Evolutionary conservation across 2,888 invertebrate genomes (phyloP).

Genomic region (Prosopocoilus inquinatus): DNA sequence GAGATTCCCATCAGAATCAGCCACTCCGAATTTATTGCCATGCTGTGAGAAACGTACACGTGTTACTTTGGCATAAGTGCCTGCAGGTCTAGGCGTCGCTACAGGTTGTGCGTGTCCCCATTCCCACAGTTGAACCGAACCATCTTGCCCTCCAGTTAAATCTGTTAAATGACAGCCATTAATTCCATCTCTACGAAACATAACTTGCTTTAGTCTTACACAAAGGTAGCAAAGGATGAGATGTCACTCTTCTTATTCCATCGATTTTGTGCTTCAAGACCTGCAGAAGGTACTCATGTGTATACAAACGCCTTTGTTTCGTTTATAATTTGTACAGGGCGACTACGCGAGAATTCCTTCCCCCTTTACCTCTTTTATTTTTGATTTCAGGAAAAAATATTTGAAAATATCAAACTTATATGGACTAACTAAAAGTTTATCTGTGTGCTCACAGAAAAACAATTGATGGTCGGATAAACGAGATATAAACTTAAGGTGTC

Average conservation of each 20-base stretch:
- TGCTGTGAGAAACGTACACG: constrained; percentile 94
- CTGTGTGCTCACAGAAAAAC: too few species aligned
- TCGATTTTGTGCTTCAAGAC: constrained; percentile 91
- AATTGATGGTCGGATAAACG: too few species aligned
- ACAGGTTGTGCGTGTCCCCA: constrained; percentile 95
- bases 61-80: constrained; percentile 93
- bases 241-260: constrained; percentile 91
- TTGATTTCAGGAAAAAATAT: too few species aligned
- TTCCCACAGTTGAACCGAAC: constrained; percentile 96
- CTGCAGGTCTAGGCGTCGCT: constrained; percentile 86
- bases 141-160: constrained; percentile 92
- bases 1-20: constrained; percentile 95
- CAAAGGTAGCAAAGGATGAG: constrained; percentile 92
- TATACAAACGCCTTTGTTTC: too few species aligned
- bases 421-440: too few species aligned
- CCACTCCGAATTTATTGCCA: constrained; percentile 98
- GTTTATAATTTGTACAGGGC: too few species aligned
- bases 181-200: not conserved
- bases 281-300: constrained; percentile 52
- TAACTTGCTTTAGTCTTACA: constrained; percentile 67
- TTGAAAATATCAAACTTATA: too few species aligned
- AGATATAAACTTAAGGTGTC: too few species aligned
- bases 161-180: constrained; percentile 54
- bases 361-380: too few species aligned
- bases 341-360: too few species aligned